Conservation (phyloP, 2,797 vertebrate species). For the Pseudopleuronectes americanus region DNA sequence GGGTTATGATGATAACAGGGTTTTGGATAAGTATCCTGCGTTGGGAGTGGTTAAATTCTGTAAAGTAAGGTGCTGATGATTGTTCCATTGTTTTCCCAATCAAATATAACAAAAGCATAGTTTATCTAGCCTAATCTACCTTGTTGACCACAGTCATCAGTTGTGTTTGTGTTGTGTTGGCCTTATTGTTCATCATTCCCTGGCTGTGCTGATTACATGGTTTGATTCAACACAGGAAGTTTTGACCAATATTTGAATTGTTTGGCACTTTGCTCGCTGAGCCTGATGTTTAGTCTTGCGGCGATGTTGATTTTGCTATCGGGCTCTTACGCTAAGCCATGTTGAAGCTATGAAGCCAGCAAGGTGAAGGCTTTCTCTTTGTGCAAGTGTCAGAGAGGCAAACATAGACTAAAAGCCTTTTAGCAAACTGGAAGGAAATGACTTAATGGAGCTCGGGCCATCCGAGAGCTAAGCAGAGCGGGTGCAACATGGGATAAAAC, state of each 20-base stretch:
- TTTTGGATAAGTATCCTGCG: constrained; percentile 12
- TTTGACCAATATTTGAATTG: constrained; percentile 27
- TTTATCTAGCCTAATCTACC: neutral
- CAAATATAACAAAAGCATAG: neutral
- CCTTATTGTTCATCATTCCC: neutral
- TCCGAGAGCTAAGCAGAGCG: constrained; percentile 69
- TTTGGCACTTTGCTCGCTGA: constrained; percentile 47
- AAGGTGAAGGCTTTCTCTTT: constrained; percentile 49
- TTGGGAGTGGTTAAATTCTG: neutral
- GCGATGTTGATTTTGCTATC: constrained; percentile 63
- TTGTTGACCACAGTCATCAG: neutral
- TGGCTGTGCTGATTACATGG: constrained; percentile 5
- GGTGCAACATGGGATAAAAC: constrained; percentile 63
- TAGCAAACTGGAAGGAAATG: constrained; percentile 81
- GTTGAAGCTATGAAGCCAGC: constrained; percentile 44
- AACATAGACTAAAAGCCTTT: constrained; percentile 83
- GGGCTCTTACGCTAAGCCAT: constrained; percentile 29
- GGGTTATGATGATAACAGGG: neutral
- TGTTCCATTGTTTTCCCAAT: neutral
- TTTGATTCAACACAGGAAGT: neutral
- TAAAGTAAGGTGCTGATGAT: constrained; percentile 1
- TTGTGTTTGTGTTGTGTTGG: neutral
- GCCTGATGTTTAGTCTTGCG: constrained; percentile 45
- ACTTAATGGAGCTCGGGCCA: constrained; percentile 82
- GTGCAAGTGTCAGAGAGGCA: constrained; percentile 67